phyloP scores from a whole-genome alignment of 1,140 invertebrate species.

The Thaumetopoea pityocampa region DNA sequence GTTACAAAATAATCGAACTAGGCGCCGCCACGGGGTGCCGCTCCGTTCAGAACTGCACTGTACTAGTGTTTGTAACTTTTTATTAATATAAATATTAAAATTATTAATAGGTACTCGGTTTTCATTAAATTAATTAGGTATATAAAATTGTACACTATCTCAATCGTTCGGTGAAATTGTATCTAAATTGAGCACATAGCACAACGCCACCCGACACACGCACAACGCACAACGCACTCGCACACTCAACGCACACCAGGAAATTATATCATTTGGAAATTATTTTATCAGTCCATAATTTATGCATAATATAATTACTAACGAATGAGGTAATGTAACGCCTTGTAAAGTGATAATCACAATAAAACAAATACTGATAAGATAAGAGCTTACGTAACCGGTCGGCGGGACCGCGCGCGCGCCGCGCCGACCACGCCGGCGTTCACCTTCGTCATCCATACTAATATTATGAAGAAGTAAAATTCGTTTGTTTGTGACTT shows the following conservation, averaged over 20 bases:
- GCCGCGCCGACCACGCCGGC: too few species aligned
- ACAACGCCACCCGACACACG: slow-evolving; percentile 69
- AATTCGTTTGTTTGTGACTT: too few species aligned
- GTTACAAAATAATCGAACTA: slow-evolving; percentile 52
- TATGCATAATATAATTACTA: slow-evolving; percentile 64
- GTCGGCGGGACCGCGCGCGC: too few species aligned
- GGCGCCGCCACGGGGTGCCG: slow-evolving; percentile 39
- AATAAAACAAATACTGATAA: slow-evolving; percentile 68
- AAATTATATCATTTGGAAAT: slow-evolving; percentile 68
- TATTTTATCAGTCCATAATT: slow-evolving; percentile 71
- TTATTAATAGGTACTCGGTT: slow-evolving; percentile 74
- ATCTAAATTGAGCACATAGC: slow-evolving; percentile 75
- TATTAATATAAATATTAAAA: slow-evolving; percentile 74
- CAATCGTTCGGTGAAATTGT: slow-evolving; percentile 72
- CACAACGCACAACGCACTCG: slow-evolving; percentile 53
- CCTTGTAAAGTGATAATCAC: slow-evolving; percentile 64
- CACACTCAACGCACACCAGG: slow-evolving; percentile 63
- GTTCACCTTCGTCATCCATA: too few species aligned
- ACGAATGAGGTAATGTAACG: slow-evolving; percentile 66
- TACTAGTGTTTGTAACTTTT: slow-evolving; percentile 62
- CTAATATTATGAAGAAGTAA: too few species aligned
- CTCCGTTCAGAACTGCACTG: slow-evolving; percentile 49
- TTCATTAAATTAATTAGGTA: slow-evolving; percentile 71
- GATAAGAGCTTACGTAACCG: slow-evolving; percentile 44
- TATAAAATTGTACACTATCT: slow-evolving; percentile 71